Evolutionary conservation across 2,888 invertebrate genomes (phyloP).

Genomic region (Atethmia centrago): DNA sequence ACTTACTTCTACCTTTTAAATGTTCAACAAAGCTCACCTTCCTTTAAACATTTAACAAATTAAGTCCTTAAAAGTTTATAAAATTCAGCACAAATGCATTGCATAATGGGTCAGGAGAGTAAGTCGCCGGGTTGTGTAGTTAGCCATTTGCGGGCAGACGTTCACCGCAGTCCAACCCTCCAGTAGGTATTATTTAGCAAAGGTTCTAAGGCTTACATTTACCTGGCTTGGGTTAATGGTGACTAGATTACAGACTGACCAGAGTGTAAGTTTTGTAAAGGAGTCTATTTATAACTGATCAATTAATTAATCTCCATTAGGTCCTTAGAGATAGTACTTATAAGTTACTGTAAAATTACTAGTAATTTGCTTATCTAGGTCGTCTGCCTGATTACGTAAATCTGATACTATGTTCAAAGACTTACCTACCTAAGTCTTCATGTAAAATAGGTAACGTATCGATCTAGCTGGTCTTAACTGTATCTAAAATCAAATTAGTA

Average conservation of each 20-base stretch:
- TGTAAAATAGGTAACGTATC: neutral
- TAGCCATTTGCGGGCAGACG: constrained; percentile 70
- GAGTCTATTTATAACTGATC: constrained; percentile 19
- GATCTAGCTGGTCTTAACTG: neutral
- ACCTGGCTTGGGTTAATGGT: constrained; percentile 18
- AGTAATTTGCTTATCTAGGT: neutral
- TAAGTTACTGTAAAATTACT: neutral
- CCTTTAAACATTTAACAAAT: constrained; percentile 29
- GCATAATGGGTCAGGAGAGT: constrained; percentile 52
- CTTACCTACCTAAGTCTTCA: neutral
- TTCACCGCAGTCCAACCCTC: constrained; percentile 61
- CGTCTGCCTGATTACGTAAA: neutral
- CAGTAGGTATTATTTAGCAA: constrained; percentile 73
- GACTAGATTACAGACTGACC: constrained; percentile 13
- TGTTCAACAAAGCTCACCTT: constrained; percentile 16
- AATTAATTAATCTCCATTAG: neutral
- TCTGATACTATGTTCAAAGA: neutral
- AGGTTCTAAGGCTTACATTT: constrained; percentile 53
- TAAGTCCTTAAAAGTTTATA: constrained; percentile 42
- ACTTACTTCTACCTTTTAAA: constrained; percentile 23
- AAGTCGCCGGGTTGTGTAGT: constrained; percentile 62
- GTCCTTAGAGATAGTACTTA: neutral
- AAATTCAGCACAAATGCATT: constrained; percentile 50
- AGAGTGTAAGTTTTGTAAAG: neutral
- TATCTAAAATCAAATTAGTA: neutral